Conservation (phyloP, 2,888 invertebrate genomes). For the Tetropium fuscum region DNA sequence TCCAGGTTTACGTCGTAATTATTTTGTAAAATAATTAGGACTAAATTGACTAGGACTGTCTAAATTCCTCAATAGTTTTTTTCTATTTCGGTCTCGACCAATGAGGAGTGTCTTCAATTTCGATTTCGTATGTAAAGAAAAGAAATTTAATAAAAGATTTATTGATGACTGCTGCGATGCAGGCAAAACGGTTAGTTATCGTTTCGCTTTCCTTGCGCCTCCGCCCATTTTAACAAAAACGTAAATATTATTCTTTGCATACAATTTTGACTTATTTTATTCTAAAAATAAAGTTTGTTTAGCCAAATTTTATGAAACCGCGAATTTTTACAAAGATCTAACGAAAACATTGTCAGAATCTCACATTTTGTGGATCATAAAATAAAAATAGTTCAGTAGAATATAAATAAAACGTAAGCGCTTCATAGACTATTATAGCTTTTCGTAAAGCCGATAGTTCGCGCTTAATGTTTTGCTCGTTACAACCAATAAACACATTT, state of each 20-base stretch:
- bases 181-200: no score
- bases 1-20: no score
- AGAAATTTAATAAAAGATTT: no score
- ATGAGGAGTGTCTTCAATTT: no score
- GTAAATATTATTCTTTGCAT: no score
- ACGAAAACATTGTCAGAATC: neutral
- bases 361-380: slow-evolving; percentile 1
- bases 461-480: neutral
- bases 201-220: neutral
- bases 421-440: neutral
- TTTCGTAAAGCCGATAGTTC: neutral
- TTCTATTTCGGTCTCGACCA: no score
- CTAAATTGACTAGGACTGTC: no score
- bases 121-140: no score
- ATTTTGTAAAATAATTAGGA: no score
- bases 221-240: neutral
- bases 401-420: slow-evolving; percentile 3
- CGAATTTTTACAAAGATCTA: neutral
- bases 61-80: no score
- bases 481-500: neutral
- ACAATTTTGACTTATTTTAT: no score
- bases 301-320: neutral
- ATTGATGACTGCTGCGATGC: no score
- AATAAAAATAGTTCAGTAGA: slow-evolving; percentile 5
- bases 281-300: neutral